Evolutionary conservation across 2,797 vertebrate genomes (phyloP).

Genomic region (Lophotriccus pileatus): DNA sequence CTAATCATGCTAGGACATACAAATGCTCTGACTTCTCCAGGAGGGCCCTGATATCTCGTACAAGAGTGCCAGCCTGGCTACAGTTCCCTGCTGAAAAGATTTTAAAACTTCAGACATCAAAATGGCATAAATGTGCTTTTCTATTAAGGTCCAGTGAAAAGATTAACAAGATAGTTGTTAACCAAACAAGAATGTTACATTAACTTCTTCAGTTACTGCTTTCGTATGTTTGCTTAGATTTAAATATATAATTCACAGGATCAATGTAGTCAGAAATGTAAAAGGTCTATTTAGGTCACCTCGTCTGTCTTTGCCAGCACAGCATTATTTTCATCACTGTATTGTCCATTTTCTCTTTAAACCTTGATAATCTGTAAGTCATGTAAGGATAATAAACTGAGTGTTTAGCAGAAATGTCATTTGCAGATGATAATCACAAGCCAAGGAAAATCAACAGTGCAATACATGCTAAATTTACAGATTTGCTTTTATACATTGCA

Average conservation of each 20-base stretch:
- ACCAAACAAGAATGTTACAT: neutral
- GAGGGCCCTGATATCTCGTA: neutral
- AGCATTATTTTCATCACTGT: neutral
- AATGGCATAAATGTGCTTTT: neutral
- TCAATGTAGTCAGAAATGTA: neutral
- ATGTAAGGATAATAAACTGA: neutral
- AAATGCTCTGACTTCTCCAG: neutral
- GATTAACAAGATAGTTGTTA: neutral
- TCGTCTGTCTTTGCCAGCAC: neutral
- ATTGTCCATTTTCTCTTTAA: constrained; percentile 12
- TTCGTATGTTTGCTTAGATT: neutral
- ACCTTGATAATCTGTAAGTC: neutral
- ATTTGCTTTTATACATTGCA: neutral
- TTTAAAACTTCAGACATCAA: neutral
- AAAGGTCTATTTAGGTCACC: neutral
- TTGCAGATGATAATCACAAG: neutral
- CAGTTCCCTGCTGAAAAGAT: neutral
- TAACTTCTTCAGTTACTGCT: neutral
- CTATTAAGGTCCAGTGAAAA: neutral
- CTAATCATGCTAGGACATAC: neutral
- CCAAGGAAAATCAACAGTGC: neutral
- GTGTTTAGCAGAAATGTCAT: neutral
- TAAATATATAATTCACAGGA: neutral
- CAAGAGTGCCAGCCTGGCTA: neutral
- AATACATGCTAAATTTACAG: neutral